These are phyloP conservation scores for Catostomus latipinnis DNA, from an alignment of 2,797 vertebrate genomes.

Conservation along the genomic window DNA sequence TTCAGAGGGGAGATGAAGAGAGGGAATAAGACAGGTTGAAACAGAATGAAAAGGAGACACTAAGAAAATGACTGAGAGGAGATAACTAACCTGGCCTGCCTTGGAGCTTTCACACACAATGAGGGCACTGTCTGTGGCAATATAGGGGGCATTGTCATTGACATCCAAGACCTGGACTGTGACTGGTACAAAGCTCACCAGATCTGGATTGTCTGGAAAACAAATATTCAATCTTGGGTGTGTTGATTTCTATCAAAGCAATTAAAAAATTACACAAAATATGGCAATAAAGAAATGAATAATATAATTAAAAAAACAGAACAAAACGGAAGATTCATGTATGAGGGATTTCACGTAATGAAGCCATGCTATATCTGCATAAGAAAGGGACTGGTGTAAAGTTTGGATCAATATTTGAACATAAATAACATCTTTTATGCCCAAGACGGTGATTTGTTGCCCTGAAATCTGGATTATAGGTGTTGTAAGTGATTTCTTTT, in stretches of 20 bases:
- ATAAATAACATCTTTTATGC: background rate
- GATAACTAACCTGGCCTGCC: slow-evolving; percentile 83
- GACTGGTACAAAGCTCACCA: slow-evolving; percentile 85
- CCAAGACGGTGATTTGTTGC: background rate
- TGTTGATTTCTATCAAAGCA: background rate
- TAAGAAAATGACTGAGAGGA: background rate
- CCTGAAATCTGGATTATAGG: background rate
- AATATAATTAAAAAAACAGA: too few relatives aligned
- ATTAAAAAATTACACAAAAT: too few relatives aligned
- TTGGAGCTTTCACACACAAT: slow-evolving; percentile 89
- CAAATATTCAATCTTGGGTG: slow-evolving; percentile 16
- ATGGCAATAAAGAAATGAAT: too few relatives aligned
- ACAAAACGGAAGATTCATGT: background rate
- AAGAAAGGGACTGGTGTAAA: background rate
- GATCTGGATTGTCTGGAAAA: slow-evolving; percentile 83
- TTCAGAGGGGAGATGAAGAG: background rate
- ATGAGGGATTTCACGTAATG: slow-evolving; percentile 22
- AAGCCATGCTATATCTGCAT: slow-evolving; percentile 7
- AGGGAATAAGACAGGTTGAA: background rate
- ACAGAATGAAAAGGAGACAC: slow-evolving; percentile 5
- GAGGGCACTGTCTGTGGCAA: slow-evolving; percentile 81
- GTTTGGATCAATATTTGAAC: background rate
- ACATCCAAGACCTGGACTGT: slow-evolving; percentile 89
- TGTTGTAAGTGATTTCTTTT: too few relatives aligned
- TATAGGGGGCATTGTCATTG: slow-evolving; percentile 89